Evolutionary conservation across 2,113 vertebrate genomes (phyloP).

Genomic region (Calyptommatus sinebrachiatus): DNA sequence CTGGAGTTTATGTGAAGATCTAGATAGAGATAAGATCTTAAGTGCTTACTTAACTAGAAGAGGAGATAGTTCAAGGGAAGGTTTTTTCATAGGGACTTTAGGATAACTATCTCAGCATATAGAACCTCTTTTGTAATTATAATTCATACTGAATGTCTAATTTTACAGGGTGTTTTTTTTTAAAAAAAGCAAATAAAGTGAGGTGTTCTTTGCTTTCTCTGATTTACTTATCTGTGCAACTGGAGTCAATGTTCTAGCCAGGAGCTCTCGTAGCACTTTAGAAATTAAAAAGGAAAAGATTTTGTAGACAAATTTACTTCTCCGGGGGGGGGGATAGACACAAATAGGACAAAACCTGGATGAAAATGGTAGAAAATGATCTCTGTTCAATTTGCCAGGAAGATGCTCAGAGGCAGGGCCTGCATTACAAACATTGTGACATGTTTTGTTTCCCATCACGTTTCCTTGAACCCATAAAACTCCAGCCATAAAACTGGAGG

Average conservation of each 20-base stretch:
- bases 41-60: background rate
- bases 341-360: too few relatives aligned
- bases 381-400: too few relatives aligned
- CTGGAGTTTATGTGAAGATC: background rate
- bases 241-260: background rate
- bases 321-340: too few relatives aligned
- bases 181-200: background rate
- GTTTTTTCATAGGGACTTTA: background rate
- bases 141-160: constrained; percentile 2
- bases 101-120: background rate
- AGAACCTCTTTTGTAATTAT: background rate
- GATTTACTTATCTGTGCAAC: background rate
- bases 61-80: background rate
- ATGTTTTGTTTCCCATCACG: background rate
- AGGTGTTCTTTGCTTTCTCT: background rate
- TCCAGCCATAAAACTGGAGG: too few relatives aligned
- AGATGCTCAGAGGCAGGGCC: too few relatives aligned
- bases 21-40: background rate
- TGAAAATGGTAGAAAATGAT: too few relatives aligned
- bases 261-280: too few relatives aligned
- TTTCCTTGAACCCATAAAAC: background rate
- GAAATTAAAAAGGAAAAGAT: too few relatives aligned
- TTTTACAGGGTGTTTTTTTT: background rate
- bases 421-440: too few relatives aligned
- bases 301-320: too few relatives aligned